Percentiles rank a stretch among this genome's conserved stretches.
Evolutionary conservation across 2,888 invertebrate species (phyloP).

Genomic region (Hemicrepidius hirtus): DNA sequence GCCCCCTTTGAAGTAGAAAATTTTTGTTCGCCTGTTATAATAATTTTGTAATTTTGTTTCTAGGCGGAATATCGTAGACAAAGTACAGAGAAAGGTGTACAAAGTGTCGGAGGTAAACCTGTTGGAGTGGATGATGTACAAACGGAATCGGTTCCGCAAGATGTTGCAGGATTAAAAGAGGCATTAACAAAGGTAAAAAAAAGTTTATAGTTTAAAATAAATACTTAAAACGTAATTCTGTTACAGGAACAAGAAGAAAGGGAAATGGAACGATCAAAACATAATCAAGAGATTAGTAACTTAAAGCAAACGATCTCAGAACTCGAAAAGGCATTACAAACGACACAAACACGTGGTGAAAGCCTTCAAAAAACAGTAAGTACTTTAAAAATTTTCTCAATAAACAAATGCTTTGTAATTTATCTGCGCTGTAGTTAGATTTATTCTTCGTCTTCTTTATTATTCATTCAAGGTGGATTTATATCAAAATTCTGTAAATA

Average conservation of each 20-base stretch:
- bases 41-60: no score
- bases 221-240: not conserved
- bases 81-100: not conserved
- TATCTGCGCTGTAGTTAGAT: conserved; percentile 7
- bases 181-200: conserved; percentile 3
- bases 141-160: conserved; percentile 30
- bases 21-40: no score
- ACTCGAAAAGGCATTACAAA: conserved; percentile 62
- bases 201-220: not conserved
- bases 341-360: conserved; percentile 61
- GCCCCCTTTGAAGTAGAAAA: no score
- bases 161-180: not conserved
- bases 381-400: conserved; percentile 32
- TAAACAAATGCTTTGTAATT: not conserved
- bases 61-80: not conserved
- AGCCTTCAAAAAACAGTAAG: conserved; percentile 65
- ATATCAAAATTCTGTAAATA: conserved; percentile 66
- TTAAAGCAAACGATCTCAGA: conserved; percentile 65
- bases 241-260: conserved; percentile 41
- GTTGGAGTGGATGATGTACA: not conserved
- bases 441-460: not conserved
- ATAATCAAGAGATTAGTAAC: conserved; percentile 61
- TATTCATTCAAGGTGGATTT: conserved; percentile 64
- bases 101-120: no score
- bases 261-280: conserved; percentile 59